phyloP scores from a whole-genome alignment of 2,113 vertebrate species.

The Gobius niger region DNA sequence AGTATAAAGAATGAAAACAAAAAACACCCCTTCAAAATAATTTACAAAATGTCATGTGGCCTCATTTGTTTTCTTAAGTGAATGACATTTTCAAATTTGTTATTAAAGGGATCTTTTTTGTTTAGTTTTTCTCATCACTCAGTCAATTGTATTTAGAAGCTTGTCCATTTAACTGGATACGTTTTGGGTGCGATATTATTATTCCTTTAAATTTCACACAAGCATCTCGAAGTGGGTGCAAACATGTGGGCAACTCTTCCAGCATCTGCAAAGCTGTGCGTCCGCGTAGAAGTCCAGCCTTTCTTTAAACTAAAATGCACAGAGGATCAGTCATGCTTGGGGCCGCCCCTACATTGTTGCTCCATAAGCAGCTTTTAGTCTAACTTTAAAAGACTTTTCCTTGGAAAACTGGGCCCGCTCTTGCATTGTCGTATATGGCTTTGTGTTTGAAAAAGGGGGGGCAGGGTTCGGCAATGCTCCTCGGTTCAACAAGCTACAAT shows the following conservation, averaged over 20 bases:
- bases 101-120: too few species aligned
- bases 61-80: too few species aligned
- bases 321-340: constrained; percentile 61
- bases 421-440: constrained; percentile 22
- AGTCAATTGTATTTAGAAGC: too few species aligned
- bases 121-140: too few species aligned
- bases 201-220: background rate
- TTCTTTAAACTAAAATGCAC: constrained; percentile 23
- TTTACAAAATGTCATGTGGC: too few species aligned
- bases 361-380: constrained; percentile 60
- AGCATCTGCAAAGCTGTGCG: constrained; percentile 19
- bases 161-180: too few species aligned
- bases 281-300: constrained; percentile 22
- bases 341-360: constrained; percentile 63
- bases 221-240: constrained; percentile 16
- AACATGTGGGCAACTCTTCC: constrained; percentile 29
- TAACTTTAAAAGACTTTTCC: constrained; percentile 56
- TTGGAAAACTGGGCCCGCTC: constrained; percentile 35
- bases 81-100: too few species aligned
- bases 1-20: too few species aligned
- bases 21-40: too few species aligned
- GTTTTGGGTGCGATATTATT: too few species aligned
- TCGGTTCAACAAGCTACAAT: constrained; percentile 49
- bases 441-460: constrained; percentile 38
- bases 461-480: constrained; percentile 36